Base-by-base conservation (phyloP, 2,113 vertebrate species). In the Campylomormyrus numenius region DNA sequence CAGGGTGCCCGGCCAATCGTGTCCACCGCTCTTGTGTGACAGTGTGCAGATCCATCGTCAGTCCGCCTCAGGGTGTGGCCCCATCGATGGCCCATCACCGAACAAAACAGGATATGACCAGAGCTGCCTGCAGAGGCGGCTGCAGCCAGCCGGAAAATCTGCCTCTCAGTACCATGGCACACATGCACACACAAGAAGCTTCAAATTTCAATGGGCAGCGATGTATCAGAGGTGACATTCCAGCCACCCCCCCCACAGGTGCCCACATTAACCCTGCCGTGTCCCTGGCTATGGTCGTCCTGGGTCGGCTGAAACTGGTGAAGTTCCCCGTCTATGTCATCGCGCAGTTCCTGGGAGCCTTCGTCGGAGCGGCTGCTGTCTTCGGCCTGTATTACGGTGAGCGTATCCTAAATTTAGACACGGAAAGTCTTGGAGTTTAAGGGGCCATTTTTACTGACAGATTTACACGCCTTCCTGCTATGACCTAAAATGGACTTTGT, bases 191-290 rank as follows among this genome's bases (percentile, higher is more conserved):
- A 17, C 74, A 39, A 15, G 70, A 77, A 39, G n/a, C 13, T 5
- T 17, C 15, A 19, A 27, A 39, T 80, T 42, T 19, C 35, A 17
- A 42, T 15, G 15, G 17, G 31, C 74, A 19, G 74, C 74, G 3
- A 35, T 21, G 35, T 17, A 19, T 21, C 13, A 45, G 35, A 83
- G 35, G 8, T 24, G 39, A 45, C 45, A 87, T 52, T 50, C 17
- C 24, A 87, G 53, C 53, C 27, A 56, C 77, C 17, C 94, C 91
- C 87, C 91, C 92, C 94, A 46, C 93, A 99, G 98, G 98, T 90
- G 98, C 96, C 45, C 98, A 99, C 50, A 94, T 99, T 91, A 99
- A 99, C 94, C 98, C 98, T 11, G 98, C 98, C 0, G 97, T 99
- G 89, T 97, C 98, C 90, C 96, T 99, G 89, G 97, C 98, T 87